Evolutionary conservation across 2,797 vertebrate species (phyloP).

Genomic region (Aldrovandia affinis): DNA sequence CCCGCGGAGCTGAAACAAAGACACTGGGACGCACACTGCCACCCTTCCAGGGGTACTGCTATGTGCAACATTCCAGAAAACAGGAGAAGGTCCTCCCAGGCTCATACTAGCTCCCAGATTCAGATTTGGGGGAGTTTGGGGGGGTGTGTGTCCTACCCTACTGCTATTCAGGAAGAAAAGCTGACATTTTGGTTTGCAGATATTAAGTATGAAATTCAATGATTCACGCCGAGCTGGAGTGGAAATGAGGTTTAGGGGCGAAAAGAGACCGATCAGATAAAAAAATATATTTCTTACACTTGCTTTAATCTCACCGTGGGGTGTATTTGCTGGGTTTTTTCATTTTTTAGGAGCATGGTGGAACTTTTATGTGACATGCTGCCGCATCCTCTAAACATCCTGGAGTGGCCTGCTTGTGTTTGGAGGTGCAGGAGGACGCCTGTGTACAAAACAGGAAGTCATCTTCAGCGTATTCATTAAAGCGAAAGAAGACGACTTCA

Average conservation of each 20-base stretch:
- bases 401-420: background rate
- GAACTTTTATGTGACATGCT: background rate
- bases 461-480: background rate
- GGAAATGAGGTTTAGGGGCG: background rate
- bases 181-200: background rate
- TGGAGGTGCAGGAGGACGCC: background rate
- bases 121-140: background rate
- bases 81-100: background rate
- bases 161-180: background rate
- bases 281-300: background rate
- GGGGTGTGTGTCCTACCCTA: no score
- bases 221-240: background rate
- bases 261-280: background rate
- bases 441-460: background rate
- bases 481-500: background rate
- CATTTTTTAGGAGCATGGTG: background rate
- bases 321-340: background rate
- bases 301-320: background rate
- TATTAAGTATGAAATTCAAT: background rate
- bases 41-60: background rate
- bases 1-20: background rate
- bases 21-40: background rate
- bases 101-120: background rate
- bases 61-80: background rate
- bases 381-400: background rate